These are phyloP conservation scores for Microcebus lehilahytsara DNA, from an alignment of 2,113 vertebrate genomes.

Conservation along the genomic window DNA sequence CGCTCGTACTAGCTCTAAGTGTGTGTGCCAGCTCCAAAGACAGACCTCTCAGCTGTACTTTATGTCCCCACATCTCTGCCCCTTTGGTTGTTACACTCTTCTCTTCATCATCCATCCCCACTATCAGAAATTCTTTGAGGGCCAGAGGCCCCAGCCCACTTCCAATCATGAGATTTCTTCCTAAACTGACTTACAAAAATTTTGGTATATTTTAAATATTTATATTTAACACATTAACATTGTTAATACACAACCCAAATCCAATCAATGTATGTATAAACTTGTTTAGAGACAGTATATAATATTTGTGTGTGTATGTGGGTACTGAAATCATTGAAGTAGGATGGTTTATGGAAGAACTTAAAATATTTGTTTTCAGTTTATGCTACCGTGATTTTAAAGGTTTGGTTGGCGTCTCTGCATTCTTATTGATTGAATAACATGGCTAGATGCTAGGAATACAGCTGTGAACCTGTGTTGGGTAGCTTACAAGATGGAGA, in stretches of 20 bases:
- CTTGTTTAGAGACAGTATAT: not conserved
- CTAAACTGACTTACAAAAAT: not conserved
- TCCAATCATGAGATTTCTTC: not conserved
- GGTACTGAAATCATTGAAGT: not conserved
- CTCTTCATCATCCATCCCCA: not conserved
- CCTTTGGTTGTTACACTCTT: too few species aligned
- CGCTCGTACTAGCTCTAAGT: rapidly evolving
- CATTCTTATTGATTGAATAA: not conserved
- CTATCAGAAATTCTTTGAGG: not conserved
- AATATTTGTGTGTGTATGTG: not conserved
- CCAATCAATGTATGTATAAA: rapidly evolving
- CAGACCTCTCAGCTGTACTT: not conserved
- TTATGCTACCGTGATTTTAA: not conserved
- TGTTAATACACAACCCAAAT: not conserved
- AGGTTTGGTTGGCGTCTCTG: not conserved
- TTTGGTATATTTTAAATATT: not conserved
- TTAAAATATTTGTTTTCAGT: not conserved
- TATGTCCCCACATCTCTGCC: not conserved
- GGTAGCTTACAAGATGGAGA: not conserved
- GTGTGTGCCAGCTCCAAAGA: not conserved
- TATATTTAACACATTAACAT: not conserved
- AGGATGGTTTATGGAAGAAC: not conserved
- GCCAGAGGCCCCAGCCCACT: not conserved
- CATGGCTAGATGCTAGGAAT: rapidly evolving
- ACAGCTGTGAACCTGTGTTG: not conserved